Percentiles rank a stretch among this genome's conserved stretches.
phyloP scores from a whole-genome alignment of 2,797 vertebrate species.

The Petrocephalus schoutedeni region DNA sequence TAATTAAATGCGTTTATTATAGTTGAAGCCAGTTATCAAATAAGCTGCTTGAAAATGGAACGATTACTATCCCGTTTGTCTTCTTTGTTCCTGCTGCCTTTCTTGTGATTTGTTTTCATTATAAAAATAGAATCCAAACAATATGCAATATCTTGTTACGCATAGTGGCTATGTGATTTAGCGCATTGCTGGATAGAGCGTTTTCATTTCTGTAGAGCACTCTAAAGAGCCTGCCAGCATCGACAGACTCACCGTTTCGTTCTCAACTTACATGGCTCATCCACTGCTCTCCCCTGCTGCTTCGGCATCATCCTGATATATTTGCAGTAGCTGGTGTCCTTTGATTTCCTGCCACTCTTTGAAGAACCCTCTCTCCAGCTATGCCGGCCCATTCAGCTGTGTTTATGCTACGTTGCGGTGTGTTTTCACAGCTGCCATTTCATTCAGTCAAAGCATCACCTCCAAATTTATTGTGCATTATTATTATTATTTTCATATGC shows the following conservation, averaged over 20 bases:
- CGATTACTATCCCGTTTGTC: background rate
- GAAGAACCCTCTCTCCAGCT: background rate
- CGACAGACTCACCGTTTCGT: background rate
- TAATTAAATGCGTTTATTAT: background rate
- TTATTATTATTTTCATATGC: slow-evolving; percentile 7
- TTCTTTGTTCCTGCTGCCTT: background rate
- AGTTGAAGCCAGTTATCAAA: background rate
- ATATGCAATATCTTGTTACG: background rate
- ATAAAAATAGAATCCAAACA: background rate
- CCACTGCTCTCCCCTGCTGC: background rate
- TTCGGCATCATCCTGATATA: background rate
- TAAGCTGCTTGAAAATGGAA: background rate
- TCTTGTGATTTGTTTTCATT: background rate
- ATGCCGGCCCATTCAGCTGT: background rate
- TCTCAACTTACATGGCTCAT: background rate
- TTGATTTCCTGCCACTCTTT: background rate
- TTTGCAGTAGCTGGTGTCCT: background rate
- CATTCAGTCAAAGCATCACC: background rate
- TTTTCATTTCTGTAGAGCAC: background rate
- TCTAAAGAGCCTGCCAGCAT: background rate
- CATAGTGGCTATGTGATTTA: background rate
- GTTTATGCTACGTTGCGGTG: background rate
- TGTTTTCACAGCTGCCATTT: background rate
- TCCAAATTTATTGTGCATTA: background rate
- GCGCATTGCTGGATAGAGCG: background rate